Percentiles rank a stretch among this genome's conserved stretches.
Evolutionary conservation across 1,140 invertebrate genomes (phyloP).

Genomic region (Pectinophora gossypiella): DNA sequence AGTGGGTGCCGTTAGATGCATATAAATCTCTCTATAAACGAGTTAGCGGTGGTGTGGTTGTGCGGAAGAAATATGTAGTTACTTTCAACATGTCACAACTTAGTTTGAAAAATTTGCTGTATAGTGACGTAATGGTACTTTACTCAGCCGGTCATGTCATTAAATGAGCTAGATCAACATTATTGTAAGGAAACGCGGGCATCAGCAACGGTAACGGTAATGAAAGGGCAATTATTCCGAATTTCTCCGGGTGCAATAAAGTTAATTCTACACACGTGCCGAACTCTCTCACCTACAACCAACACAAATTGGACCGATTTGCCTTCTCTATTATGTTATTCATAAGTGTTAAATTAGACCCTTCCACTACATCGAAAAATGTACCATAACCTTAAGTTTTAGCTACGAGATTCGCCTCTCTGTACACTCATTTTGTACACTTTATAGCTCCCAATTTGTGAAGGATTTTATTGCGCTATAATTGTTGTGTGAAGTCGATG

Average conservation of each 20-base stretch:
- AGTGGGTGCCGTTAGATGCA: conserved; percentile 20
- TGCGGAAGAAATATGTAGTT: no score
- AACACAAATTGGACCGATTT: conserved; percentile 55
- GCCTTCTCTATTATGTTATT: conserved; percentile 35
- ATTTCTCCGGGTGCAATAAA: conserved; percentile 43
- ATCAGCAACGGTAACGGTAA: conserved; percentile 19
- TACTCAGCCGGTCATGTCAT: conserved; percentile 23
- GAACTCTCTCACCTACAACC: background rate
- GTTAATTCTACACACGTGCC: conserved; percentile 41
- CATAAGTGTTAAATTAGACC: conserved; percentile 28
- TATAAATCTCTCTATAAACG: conserved; percentile 12
- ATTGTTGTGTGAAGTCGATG: conserved; percentile 29
- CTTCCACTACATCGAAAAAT: background rate
- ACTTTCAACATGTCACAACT: no score
- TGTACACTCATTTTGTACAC: conserved; percentile 4
- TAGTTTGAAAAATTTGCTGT: no score
- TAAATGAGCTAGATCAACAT: conserved; percentile 26
- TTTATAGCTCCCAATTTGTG: conserved; percentile 26
- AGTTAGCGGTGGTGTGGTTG: no score
- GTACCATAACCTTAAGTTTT: no score
- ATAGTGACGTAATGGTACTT: no score
- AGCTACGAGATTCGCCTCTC: background rate
- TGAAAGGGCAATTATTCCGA: conserved; percentile 46
- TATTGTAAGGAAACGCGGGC: background rate
- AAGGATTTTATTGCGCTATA: conserved; percentile 39